Base-by-base conservation (phyloP, 2,888 invertebrate genomes). In the Sphecodes monilicornis region DNA sequence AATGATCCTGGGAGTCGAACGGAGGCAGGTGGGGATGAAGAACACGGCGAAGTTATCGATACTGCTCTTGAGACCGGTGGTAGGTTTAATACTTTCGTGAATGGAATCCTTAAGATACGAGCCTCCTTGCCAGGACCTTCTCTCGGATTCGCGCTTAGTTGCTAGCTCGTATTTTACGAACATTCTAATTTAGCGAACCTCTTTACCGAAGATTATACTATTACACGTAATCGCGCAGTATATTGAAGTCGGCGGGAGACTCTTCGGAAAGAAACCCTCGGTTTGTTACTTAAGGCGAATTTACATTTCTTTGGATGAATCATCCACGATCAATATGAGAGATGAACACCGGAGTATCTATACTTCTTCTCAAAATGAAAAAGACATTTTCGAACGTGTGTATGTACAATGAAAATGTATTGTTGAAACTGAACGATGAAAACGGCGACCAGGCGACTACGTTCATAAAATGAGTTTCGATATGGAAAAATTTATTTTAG, bases 1-100 rank as follows among this genome's bases (percentile, higher is more conserved):
- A 54, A 46, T 50, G 76, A 80, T 75, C 68, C 71, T 50, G 71
- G 22, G 68, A 57, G 54, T 11, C 71, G 71, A 22, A 18, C 43
- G 29, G 18, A 0, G 18, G 8, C 26, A 4, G 32, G 32, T 43
- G 32, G n/a, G 22, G 71, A 71, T 32, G 71, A 71, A 41, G 46
- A 22, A 71, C 22, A 46, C 46, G 32, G 11, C 71, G 46, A n/a
- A 50, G 32, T 43, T 29, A 43, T 43, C 70, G 70, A 70, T 26
- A 29, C 29, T 3, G 29, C 22, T 22, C 66, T 22, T n/a, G 54
- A n/a, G 64, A 32, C 36, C 64, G 64, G 18, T 71, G 46, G 22
- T 13, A 8, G 18, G 32, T 46, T 50, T 32, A 32, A 46, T 71
- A 32, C 29, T 29, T 46, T 29, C 18, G 43, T 18, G 70, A 10